A percentile compares a stretch with the other conserved stretches of the same genome.
These are phyloP conservation scores for Elysia chlorotica DNA, from an alignment of 1,140 invertebrate species.

Conservation along the genomic window DNA sequence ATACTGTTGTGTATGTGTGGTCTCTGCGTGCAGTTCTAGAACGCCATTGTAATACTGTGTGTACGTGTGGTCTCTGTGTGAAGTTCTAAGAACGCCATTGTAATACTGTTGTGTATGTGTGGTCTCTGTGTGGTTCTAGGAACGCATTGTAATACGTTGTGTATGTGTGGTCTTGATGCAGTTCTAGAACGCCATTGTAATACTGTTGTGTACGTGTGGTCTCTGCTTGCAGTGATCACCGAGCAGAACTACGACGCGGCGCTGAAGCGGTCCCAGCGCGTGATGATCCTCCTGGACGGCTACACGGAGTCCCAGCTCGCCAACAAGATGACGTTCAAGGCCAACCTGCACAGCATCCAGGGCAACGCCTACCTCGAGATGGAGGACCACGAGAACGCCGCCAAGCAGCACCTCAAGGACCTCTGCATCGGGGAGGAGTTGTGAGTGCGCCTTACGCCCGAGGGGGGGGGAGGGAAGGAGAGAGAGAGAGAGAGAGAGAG, in stretches of 20 bases:
- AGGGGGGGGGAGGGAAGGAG: background rate
- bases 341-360: slow-evolving; percentile 58
- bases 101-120: too few species aligned
- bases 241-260: slow-evolving; percentile 46
- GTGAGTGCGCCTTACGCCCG: slow-evolving; percentile 40
- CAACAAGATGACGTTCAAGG: slow-evolving; percentile 54
- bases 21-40: slow-evolving; percentile 36
- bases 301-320: slow-evolving; percentile 48
- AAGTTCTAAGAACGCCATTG: too few species aligned
- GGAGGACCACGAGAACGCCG: slow-evolving; percentile 54
- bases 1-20: background rate
- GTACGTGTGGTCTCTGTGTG: background rate
- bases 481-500: too few species aligned
- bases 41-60: too few species aligned
- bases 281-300: slow-evolving; percentile 48
- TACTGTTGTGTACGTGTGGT: background rate
- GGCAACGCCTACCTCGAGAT: slow-evolving; percentile 61
- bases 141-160: too few species aligned
- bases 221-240: slow-evolving; percentile 41
- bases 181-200: too few species aligned
- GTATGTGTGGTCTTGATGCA: background rate
- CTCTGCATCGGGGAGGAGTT: slow-evolving; percentile 48
- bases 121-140: too few species aligned
- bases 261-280: slow-evolving; percentile 49
- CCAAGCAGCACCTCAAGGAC: slow-evolving; percentile 53